Evolutionary conservation across 1,140 invertebrate genomes (phyloP).

Genomic region (Arion vulgaris): DNA sequence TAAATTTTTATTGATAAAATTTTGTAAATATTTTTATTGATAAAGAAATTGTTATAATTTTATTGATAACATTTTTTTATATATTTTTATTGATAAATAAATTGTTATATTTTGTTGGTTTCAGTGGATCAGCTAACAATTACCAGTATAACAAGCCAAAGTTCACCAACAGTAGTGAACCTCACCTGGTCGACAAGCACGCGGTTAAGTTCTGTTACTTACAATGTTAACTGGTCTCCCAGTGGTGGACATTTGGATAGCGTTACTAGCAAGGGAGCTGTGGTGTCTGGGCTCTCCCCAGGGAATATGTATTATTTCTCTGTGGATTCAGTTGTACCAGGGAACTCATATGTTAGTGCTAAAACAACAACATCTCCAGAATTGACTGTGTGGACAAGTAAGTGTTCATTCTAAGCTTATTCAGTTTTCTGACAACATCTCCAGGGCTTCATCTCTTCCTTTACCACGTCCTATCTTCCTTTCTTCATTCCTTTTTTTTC

Average conservation of each 20-base stretch:
- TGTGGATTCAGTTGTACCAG: neutral
- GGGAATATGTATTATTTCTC: neutral
- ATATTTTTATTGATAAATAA: too few species aligned
- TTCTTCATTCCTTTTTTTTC: too few species aligned
- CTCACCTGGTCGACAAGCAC: neutral
- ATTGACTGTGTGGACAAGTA: neutral
- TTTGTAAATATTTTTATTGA: too few species aligned
- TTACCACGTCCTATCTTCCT: too few species aligned
- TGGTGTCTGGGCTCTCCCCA: neutral
- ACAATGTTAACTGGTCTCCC: neutral
- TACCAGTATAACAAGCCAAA: neutral
- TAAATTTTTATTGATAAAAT: too few species aligned
- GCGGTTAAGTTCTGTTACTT: neutral
- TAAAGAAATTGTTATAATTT: too few species aligned
- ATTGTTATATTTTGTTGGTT: too few species aligned
- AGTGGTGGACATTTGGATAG: neutral
- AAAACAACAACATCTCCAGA: neutral
- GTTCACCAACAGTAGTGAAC: neutral
- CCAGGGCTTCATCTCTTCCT: too few species aligned
- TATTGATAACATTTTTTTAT: too few species aligned
- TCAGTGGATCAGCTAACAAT: neutral
- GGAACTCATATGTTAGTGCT: neutral
- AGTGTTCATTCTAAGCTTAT: too few species aligned
- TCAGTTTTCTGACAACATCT: too few species aligned
- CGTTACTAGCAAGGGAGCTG: neutral